Base-by-base conservation (phyloP, 2,888 invertebrate species). In the Baccha elongata region DNA sequence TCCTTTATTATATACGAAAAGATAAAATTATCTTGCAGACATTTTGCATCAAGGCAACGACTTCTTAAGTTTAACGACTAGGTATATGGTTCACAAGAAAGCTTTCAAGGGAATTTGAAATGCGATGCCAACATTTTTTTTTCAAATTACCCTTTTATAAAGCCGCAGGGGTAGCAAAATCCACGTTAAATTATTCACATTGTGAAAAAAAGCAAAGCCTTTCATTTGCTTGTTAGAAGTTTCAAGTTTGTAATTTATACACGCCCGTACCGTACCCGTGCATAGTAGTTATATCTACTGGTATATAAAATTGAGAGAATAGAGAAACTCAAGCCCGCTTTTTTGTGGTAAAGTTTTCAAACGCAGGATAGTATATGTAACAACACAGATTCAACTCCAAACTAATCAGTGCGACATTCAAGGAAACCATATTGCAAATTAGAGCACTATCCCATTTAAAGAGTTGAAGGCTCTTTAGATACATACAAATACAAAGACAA, bases 81-180 rank as follows among this genome's bases (percentile, higher is more conserved):
- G n/a, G 8, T 8, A 32, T 8, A 8, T 32, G 8, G 29, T 8
- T 32, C 8, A 4, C 5, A 8, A 32, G 8, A 32, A 32, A 5
- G 29, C 8, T 23, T 23, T 23, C 23, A n/a, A 52, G 17, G 1
- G 5, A 29, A 15, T 15, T 32, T 29, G 29, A 19, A 17, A 52
- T 52, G 50, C 29, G 29, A 52, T 52, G 29, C 4, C 50, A 52
- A 52, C 50, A 52, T 13, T 48, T 23, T 48, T 13, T 7, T 48
- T 4, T 13, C 23, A 23, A 48, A 13, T 23, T 13, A 2, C 7
- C 1, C 2, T 23, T 23, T 23, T 3, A 23, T 2, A 48, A 23
- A 13, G 21, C 46, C 2, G 8, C 29, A 13, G 23, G 46, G 46
- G n/a, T 23, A 13, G 23, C n/a, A 13, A 23, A 23, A 48, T 7